Evolutionary conservation across 2,113 vertebrate genomes (phyloP).

Genomic region (Patagioenas fasciata): DNA sequence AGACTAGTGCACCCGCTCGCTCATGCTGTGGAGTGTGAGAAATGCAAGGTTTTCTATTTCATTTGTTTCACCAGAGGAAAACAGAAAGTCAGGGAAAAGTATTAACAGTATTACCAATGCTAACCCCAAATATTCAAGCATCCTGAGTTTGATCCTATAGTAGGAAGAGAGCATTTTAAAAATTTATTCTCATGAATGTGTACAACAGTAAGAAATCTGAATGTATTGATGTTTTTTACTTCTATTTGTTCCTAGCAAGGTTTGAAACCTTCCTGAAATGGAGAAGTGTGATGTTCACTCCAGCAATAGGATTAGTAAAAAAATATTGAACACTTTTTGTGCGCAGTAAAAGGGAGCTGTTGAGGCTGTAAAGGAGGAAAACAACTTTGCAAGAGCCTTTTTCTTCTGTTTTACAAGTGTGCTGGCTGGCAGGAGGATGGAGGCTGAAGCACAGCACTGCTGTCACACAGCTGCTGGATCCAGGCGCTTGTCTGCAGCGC

Average conservation of each 20-base stretch:
- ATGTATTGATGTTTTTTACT: not conserved
- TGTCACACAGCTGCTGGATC: not conserved
- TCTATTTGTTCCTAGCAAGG: not conserved
- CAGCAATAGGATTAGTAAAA: not conserved
- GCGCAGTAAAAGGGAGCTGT: not conserved
- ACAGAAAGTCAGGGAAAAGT: not conserved
- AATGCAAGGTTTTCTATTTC: not conserved
- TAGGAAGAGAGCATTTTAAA: not conserved
- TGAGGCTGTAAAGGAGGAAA: not conserved
- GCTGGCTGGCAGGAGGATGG: not conserved
- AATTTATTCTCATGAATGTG: not conserved
- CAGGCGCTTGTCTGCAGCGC: not conserved
- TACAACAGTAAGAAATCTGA: not conserved
- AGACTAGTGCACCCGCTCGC: not conserved
- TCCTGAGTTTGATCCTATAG: not conserved
- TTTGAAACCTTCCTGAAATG: not conserved
- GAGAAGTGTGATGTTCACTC: not conserved
- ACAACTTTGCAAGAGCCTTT: not conserved
- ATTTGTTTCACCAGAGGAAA: not conserved
- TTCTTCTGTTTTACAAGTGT: not conserved
- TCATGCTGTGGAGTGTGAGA: not conserved
- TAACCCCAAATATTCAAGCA: not conserved
- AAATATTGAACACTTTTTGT: not conserved
- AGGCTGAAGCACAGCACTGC: not conserved
- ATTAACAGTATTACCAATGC: not conserved